Conservation (phyloP, 2,113 vertebrate species). For the Labrus mixtus region DNA sequence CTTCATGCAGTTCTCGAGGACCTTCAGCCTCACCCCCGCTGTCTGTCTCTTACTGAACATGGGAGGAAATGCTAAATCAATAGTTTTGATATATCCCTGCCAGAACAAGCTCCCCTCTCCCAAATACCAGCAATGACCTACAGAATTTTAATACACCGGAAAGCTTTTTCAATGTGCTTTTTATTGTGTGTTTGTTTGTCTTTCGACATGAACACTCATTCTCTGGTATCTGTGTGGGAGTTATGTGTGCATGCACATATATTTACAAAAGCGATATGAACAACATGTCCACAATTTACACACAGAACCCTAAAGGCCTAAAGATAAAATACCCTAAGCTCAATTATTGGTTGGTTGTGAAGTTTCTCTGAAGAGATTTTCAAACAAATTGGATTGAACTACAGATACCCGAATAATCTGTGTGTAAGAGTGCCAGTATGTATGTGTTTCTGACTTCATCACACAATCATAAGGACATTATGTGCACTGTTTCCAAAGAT, state of each 20-base stretch:
- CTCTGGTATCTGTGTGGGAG: slow-evolving; percentile 8
- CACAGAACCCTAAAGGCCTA: background rate
- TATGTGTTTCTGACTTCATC: slow-evolving; percentile 46
- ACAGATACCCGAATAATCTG: background rate
- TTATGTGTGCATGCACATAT: slow-evolving; percentile 8
- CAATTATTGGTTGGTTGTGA: slow-evolving; percentile 1
- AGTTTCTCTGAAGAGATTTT: slow-evolving; percentile 31
- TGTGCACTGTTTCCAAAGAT: slow-evolving; percentile 47
- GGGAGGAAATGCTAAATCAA: slow-evolving; percentile 84
- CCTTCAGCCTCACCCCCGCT: slow-evolving; percentile 61
- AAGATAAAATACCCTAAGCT: slow-evolving; percentile 16
- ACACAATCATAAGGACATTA: slow-evolving; percentile 40
- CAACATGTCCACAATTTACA: background rate
- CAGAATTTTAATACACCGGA: slow-evolving; percentile 77
- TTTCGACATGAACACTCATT: background rate
- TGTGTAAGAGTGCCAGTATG: background rate
- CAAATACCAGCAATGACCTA: slow-evolving; percentile 80
- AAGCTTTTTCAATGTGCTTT: background rate
- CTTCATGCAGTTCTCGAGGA: slow-evolving; percentile 65
- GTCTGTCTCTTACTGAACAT: slow-evolving; percentile 67
- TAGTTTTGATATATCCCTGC: slow-evolving; percentile 77
- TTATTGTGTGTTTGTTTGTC: background rate
- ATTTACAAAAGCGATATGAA: slow-evolving; percentile 28
- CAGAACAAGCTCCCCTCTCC: slow-evolving; percentile 71
- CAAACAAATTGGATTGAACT: slow-evolving; percentile 6